Base-by-base conservation (phyloP, 2,113 vertebrate genomes). In the Forbesichthys agassizii region DNA sequence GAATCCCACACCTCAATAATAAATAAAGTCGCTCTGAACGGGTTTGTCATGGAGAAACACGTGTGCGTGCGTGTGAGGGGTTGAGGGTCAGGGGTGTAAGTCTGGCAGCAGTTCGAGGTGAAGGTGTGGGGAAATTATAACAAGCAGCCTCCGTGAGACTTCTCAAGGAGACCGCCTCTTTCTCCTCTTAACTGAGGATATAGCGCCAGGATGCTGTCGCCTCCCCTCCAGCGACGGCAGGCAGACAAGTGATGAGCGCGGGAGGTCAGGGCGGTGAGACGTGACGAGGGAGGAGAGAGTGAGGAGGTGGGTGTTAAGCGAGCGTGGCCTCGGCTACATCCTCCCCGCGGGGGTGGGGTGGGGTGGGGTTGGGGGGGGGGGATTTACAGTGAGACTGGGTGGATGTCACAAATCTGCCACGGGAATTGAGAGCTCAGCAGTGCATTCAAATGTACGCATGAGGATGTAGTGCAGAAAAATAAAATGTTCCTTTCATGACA, bases 141-240 rank as follows among this genome's bases (percentile, higher is more conserved):
- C 62, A 67, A 49, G 42, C 64, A 55, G 53, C 11, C 14, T 71
- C 61, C 58, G 58, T 20, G 58, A 60, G 66, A 63, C 61, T 73
- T 74, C 54, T 57, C 53, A 61, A 60, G 64, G 67, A 79, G 33
- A 68, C 65, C 77, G 70, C 60, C 53, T 73, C 71, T 27, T 72
- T 54, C 1, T 20, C 27, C 55, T 10, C 18, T 7, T 27, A 12
- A 27, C 16, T 20, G 55, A 27, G 16, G 27, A 57, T 27, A 54
- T 18, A 57, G 55, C 55, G 27, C 27, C 2, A 2, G 27, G 27
- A 27, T 27, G 27, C 27, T 27, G 27, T 27, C 27, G 27, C 27
- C 27, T 27, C 27, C 27, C 27, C 27, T 3, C 27, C 27, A 20
- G 55, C 18, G 18, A 27, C 2, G 27, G 27, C 16, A 57, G 55